These are phyloP conservation scores for Hippoglossus stenolepis DNA, from an alignment of 2,113 vertebrate genomes.

Conservation along the genomic window DNA sequence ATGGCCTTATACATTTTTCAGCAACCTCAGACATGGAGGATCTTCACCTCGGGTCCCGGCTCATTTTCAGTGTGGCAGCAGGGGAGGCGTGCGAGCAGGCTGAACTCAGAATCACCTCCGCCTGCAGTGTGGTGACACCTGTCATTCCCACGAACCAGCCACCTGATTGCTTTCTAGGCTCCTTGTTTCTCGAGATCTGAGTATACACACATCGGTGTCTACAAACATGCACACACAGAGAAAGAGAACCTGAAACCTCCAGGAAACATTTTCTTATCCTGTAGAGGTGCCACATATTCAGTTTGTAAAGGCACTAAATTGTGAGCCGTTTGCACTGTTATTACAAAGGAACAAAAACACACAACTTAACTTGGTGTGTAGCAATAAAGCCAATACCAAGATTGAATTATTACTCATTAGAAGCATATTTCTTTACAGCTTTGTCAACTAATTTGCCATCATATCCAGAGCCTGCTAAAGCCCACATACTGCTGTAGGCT, in stretches of 20 bases:
- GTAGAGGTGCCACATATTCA: not conserved
- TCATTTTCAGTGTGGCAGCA: constrained; percentile 52
- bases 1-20: constrained; percentile 79
- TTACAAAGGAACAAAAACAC: not conserved
- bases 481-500: not conserved
- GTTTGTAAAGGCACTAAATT: not conserved
- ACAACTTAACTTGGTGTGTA: not conserved
- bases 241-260: not conserved
- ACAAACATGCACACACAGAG: not conserved
- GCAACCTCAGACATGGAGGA: constrained; percentile 63
- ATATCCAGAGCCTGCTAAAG: not conserved
- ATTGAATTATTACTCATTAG: not conserved
- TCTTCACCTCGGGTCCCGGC: constrained; percentile 59
- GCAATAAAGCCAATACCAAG: not conserved
- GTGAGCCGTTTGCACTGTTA: too few species aligned
- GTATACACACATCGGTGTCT: not conserved
- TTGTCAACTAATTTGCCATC: not conserved
- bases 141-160: constrained; percentile 36
- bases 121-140: constrained; percentile 17
- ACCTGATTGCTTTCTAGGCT: constrained; percentile 13
- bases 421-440: not conserved
- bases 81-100: constrained; percentile 34
- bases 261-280: not conserved
- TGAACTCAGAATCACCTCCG: constrained; percentile 49
- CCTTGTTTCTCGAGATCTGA: not conserved